Conservation (phyloP, 23 tunicate genomes). For the Phallusia fumigata region DNA sequence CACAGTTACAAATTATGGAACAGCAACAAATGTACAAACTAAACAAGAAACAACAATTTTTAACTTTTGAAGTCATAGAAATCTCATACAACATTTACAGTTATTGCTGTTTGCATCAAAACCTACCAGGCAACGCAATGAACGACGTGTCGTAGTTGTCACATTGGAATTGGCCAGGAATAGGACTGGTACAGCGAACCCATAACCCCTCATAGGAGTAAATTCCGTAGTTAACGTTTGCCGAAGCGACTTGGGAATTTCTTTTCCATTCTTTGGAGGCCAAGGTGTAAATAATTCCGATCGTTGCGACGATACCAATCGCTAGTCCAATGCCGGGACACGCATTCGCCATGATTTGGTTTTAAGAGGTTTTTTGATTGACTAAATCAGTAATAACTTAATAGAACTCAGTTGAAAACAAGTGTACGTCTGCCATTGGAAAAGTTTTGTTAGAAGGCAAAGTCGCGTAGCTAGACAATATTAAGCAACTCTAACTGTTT, state of each 20-base stretch:
- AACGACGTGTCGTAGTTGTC: conserved; percentile 67
- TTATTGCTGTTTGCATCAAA: neutral
- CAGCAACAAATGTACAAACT: too few species aligned
- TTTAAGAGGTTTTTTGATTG: too few species aligned
- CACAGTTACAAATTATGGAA: too few species aligned
- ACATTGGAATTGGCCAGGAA: conserved; percentile 73
- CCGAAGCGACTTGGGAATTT: conserved; percentile 74
- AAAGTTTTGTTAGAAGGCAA: too few species aligned
- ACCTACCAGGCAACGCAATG: conserved; percentile 51
- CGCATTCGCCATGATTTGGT: conserved; percentile 37
- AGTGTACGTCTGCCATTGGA: too few species aligned
- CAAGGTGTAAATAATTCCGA: conserved; percentile 66
- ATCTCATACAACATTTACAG: too few species aligned
- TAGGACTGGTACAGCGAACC: conserved; percentile 79
- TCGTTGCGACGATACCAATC: conserved; percentile 50
- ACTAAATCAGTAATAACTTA: too few species aligned
- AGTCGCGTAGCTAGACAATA: too few species aligned
- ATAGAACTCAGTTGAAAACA: too few species aligned
- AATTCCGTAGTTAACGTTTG: conserved; percentile 40
- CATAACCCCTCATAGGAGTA: conserved; percentile 83
- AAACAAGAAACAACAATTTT: too few species aligned
- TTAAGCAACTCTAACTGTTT: too few species aligned
- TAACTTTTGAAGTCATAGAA: too few species aligned
- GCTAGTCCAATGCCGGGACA: conserved; percentile 56
- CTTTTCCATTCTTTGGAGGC: conserved; percentile 80